A percentile compares a stretch with the other conserved stretches of the same genome.
These are phyloP conservation scores for Mallateleia sp. DNA, from an alignment of 2,888 invertebrate genomes.

Conservation along the genomic window DNA sequence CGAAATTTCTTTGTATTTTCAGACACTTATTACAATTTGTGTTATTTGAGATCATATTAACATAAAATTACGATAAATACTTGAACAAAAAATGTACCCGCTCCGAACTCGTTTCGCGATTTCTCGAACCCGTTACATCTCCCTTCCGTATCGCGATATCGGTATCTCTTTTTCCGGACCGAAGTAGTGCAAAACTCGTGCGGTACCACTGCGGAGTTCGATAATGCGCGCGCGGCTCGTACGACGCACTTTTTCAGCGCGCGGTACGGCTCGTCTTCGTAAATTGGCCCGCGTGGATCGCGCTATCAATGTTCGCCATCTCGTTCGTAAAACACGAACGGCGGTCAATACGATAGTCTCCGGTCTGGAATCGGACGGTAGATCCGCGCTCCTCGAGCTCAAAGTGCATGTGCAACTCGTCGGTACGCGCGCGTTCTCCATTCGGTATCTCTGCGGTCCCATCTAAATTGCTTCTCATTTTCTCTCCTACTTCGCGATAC, in stretches of 20 bases:
- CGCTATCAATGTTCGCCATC: constrained; percentile 77
- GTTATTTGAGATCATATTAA: too few relatives aligned
- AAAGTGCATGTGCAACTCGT: constrained; percentile 47
- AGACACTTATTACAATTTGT: too few relatives aligned
- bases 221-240: constrained; percentile 60
- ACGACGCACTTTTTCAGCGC: constrained; percentile 63
- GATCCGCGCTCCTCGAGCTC: too few relatives aligned
- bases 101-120: neutral
- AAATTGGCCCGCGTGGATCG: constrained; percentile 78
- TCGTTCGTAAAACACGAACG: constrained; percentile 80
- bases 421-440: constrained; percentile 60
- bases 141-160: constrained; percentile 21
- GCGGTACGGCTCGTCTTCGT: constrained; percentile 58
- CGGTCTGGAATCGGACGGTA: too few relatives aligned
- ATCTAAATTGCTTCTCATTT: constrained; percentile 83
- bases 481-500: constrained; percentile 70
- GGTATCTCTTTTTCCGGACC: constrained; percentile 21
- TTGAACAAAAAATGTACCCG: too few relatives aligned
- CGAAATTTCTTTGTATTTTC: too few relatives aligned
- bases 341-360: too few relatives aligned
- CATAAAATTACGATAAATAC: too few relatives aligned
- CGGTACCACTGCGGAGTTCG: constrained; percentile 48
- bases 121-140: neutral
- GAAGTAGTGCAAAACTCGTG: constrained; percentile 61
- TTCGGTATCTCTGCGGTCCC: constrained; percentile 78